Evolutionary conservation across 2,113 vertebrate species (phyloP).

Genomic region (Peromyscus polionotus): DNA sequence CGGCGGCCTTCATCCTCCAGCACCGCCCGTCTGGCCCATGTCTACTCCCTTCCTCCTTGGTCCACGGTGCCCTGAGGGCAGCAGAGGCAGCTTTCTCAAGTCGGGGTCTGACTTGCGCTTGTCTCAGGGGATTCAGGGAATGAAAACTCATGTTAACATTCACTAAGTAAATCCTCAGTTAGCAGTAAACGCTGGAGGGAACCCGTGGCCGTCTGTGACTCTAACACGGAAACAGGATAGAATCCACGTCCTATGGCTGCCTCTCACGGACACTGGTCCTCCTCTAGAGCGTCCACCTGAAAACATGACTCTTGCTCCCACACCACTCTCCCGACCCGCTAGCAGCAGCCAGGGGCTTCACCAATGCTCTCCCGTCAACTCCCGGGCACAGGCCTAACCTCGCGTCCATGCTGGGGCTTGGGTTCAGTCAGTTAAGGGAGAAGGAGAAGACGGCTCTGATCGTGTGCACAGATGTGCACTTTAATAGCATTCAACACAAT

Average conservation of each 20-base stretch:
- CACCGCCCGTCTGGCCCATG: background rate
- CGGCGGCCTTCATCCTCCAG: background rate
- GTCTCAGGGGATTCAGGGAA: constrained; percentile 32
- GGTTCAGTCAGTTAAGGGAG: background rate
- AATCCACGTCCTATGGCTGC: background rate
- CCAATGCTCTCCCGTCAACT: background rate
- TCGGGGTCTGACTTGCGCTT: constrained; percentile 5
- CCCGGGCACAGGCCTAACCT: background rate
- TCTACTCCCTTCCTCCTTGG: fast-evolving
- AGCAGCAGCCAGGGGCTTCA: background rate
- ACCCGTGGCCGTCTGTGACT: background rate
- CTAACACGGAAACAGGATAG: background rate
- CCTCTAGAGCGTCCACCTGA: background rate
- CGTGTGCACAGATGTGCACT: background rate
- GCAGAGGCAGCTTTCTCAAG: background rate
- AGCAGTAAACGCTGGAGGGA: constrained; percentile 12
- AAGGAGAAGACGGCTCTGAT: background rate
- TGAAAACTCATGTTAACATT: constrained; percentile 29
- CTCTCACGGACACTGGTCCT: background rate
- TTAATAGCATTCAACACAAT: background rate
- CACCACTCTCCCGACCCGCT: background rate
- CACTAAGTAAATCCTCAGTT: constrained; percentile 12
- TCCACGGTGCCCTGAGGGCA: background rate
- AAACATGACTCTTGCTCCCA: background rate
- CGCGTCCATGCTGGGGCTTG: background rate